A percentile compares a stretch with the other conserved stretches of the same genome.
Conservation (phyloP, 92 coral and sea anemone genomes). For the Parazoanthus atlanticus region DNA sequence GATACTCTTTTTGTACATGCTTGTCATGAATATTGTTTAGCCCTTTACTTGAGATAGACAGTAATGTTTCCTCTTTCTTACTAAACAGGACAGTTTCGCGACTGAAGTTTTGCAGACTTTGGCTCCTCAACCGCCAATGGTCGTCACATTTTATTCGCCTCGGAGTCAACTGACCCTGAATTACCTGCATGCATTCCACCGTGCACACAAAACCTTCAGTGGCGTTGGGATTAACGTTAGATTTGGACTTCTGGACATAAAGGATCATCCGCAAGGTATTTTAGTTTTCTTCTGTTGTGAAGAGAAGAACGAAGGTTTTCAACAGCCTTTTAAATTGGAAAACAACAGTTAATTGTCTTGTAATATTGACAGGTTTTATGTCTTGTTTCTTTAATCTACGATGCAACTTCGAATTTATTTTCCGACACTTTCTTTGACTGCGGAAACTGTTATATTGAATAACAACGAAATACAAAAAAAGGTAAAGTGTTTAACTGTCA, state of each 20-base stretch:
- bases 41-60: neutral
- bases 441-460: too few relatives aligned
- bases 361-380: too few relatives aligned
- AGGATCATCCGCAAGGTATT: slow-evolving; percentile 71
- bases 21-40: too few relatives aligned
- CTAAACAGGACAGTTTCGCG: slow-evolving; percentile 70
- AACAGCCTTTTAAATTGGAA: too few relatives aligned
- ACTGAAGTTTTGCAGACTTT: slow-evolving; percentile 75
- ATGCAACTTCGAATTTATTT: too few relatives aligned
- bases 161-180: slow-evolving; percentile 69
- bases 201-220: slow-evolving; percentile 56
- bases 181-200: slow-evolving; percentile 67
- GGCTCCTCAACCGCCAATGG: slow-evolving; percentile 73
- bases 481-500: too few relatives aligned
- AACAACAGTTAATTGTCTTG: too few relatives aligned
- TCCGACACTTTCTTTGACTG: too few relatives aligned
- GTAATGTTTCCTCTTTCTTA: neutral
- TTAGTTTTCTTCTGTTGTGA: neutral
- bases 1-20: too few relatives aligned
- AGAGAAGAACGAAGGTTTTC: neutral
- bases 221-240: slow-evolving; percentile 60
- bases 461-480: too few relatives aligned
- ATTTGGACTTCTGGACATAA: slow-evolving; percentile 80
- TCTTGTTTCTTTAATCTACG: too few relatives aligned
- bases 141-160: slow-evolving; percentile 83